Base-by-base conservation (phyloP, 2,113 vertebrate species). In the Xiphophorus maculatus region DNA sequence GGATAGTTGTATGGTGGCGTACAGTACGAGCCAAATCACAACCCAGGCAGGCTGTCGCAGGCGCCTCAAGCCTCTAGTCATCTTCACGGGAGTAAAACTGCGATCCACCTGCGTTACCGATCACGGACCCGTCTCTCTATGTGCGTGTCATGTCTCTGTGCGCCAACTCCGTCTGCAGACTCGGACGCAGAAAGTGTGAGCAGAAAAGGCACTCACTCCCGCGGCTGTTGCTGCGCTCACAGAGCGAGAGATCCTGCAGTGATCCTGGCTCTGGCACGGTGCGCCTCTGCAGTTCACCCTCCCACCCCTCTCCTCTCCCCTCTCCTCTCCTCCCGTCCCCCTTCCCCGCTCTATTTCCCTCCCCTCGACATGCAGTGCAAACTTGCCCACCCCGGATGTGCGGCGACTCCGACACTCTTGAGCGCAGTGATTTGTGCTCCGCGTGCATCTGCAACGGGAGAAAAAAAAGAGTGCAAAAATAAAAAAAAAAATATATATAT, bases 11-110 rank as follows among this genome's bases (percentile, higher is more conserved):
- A 94, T 87, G 79, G 71, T 79, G 79, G 83, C 77, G 85, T 86
- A 91, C 84, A 95, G 80, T 28, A 75, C 74, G 80, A 94, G 48
- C 70, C 93, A 27, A 51, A 93, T 74, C 79, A 94, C 80, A 12
- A 84, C 69, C 79, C 35, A 84, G 77, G 84, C 84, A 87, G 90
- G 75, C 77, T 82, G 90, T 30, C 82, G 81, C 84, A 85, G 84
- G 75, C 85, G 82, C 87, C 89, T 85, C 67, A 74, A 63, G 81
- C 84, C 89, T 89, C 84, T 84, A 74, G 69, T 92, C 92, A 93
- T 95, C 90, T 93, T 88, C 35, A 5, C 75, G 54, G 33, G 37
- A 70, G 85, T 70, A 73, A 76, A 84, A 75, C 79, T 75, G 79
- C 33, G 88, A 82, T 93, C 92, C 90, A 76, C 83, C 82, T 69